A percentile compares a stretch with the other conserved stretches of the same genome.
phyloP scores from a whole-genome alignment of 2,113 vertebrate genomes.

The Calyptomena viridis region DNA sequence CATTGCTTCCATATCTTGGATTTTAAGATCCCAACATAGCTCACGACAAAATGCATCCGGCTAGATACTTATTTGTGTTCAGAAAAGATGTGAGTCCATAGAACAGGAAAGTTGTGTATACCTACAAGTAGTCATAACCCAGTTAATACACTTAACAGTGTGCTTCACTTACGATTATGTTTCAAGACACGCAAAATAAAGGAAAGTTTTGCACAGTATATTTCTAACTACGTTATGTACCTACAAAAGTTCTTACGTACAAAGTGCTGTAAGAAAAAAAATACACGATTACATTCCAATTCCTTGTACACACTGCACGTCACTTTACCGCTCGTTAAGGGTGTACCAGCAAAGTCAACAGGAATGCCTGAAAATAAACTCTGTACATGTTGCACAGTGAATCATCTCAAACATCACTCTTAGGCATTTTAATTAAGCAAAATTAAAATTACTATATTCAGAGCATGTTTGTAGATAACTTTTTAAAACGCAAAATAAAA shows the following conservation, averaged over 20 bases:
- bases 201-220: neutral
- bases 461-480: neutral
- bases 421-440: neutral
- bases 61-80: neutral
- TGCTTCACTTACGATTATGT: neutral
- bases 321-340: neutral
- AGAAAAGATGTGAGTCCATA: neutral
- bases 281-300: fast-evolving
- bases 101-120: neutral
- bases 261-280: neutral
- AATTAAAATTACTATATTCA: neutral
- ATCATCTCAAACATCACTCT: neutral
- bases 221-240: neutral
- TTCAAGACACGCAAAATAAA: neutral
- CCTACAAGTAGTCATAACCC: neutral
- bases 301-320: fast-evolving
- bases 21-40: neutral
- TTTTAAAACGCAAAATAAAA: neutral
- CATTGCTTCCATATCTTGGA: neutral
- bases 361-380: neutral
- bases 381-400: neutral
- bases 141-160: neutral
- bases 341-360: neutral
- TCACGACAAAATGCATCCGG: neutral
- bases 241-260: neutral